Conservation (phyloP, 2,113 vertebrate species). For the Desmodus rotundus region DNA sequence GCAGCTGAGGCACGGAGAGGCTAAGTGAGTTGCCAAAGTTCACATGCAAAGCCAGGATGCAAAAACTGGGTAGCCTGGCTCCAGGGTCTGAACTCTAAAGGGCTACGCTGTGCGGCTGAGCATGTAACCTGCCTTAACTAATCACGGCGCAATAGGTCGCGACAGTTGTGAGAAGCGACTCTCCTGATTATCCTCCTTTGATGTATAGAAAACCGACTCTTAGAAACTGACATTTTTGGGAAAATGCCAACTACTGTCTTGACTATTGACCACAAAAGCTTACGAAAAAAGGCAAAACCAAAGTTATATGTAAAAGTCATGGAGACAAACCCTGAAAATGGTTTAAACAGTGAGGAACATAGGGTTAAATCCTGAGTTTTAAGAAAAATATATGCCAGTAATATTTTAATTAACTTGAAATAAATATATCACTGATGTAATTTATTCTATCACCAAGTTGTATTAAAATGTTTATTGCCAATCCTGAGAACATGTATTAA, state of each 20-base stretch:
- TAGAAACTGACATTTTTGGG: neutral
- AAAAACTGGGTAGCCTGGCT: neutral
- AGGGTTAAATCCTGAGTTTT: neutral
- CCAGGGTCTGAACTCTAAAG: neutral
- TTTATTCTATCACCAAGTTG: constrained; percentile 48
- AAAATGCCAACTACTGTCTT: neutral
- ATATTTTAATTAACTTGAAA: constrained; percentile 66
- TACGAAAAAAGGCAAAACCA: neutral
- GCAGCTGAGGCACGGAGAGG: neutral
- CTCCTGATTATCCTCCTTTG: neutral
- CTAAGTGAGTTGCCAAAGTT: neutral
- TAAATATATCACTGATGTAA: constrained; percentile 12
- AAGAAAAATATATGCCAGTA: neutral
- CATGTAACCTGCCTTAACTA: neutral
- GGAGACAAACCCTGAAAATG: neutral
- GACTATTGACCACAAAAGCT: neutral
- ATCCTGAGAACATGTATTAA: constrained; percentile 47
- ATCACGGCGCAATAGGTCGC: neutral
- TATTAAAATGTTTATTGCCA: constrained; percentile 52
- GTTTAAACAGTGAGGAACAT: neutral
- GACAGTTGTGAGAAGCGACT: neutral
- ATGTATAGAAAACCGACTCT: neutral
- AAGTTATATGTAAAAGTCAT: neutral
- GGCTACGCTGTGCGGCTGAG: accelerated
- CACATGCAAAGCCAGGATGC: neutral